Conservation (phyloP, 2,888 invertebrate genomes). For the Alloplasta piceator region DNA sequence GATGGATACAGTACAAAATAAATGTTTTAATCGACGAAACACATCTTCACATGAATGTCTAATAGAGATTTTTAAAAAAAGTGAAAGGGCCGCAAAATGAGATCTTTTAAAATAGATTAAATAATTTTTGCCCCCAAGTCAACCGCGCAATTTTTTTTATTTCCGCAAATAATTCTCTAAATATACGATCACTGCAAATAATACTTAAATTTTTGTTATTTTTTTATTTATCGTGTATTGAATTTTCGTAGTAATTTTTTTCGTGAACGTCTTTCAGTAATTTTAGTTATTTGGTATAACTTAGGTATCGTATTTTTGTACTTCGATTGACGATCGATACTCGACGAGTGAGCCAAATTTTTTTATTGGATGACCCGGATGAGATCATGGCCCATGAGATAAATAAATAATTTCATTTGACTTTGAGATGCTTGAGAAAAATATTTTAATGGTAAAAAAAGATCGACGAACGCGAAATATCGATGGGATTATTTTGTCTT, state of each 20-base stretch:
- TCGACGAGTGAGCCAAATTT: constrained; percentile 46
- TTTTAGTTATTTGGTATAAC: constrained; percentile 59
- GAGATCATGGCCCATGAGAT: background rate
- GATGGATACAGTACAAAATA: constrained; percentile 32
- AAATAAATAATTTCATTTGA: background rate
- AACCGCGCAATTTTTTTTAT: constrained; percentile 18
- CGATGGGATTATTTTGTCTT: background rate
- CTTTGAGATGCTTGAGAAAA: constrained; percentile 12
- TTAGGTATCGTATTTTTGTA: constrained; percentile 56
- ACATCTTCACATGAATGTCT: constrained; percentile 12
- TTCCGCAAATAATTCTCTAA: constrained; percentile 9
- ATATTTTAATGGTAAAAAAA: constrained; percentile 28
- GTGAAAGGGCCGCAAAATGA: constrained; percentile 19
- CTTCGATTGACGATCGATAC: constrained; percentile 44
- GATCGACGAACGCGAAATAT: background rate
- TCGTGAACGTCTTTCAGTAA: constrained; percentile 29
- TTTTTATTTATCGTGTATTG: constrained; percentile 24
- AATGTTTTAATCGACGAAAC: constrained; percentile 33
- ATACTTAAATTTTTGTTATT: constrained; percentile 27
- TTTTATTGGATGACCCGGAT: constrained; percentile 6
- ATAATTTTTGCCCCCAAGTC: constrained; percentile 29
- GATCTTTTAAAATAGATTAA: constrained; percentile 50
- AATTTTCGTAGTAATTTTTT: constrained; percentile 20
- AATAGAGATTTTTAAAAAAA: constrained; percentile 40
- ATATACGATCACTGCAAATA: constrained; percentile 24